Evolutionary conservation across 2,797 vertebrate species (phyloP).

Genomic region (Mormyrops boulengeri): DNA sequence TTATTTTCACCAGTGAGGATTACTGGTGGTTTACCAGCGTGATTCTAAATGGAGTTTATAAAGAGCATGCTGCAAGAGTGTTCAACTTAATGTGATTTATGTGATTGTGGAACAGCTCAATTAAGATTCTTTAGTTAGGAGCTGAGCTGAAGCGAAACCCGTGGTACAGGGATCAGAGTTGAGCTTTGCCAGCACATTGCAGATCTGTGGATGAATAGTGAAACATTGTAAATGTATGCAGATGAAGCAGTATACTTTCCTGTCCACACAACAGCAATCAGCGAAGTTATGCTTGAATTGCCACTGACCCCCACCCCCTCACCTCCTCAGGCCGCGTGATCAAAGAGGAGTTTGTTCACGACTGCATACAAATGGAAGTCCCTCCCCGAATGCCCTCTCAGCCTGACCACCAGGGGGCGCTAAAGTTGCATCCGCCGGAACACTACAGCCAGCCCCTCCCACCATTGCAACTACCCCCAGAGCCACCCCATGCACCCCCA

Average conservation of each 20-base stretch:
- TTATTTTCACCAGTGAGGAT: not conserved
- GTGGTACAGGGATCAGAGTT: not conserved
- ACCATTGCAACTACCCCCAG: slow-evolving; percentile 47
- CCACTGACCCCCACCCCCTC: not conserved
- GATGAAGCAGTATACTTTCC: not conserved
- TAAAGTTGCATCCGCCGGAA: slow-evolving; percentile 52
- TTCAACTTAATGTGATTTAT: not conserved
- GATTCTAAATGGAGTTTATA: not conserved
- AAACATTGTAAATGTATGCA: not conserved
- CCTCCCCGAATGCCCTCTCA: slow-evolving; percentile 49
- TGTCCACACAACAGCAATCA: not conserved
- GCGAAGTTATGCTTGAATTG: not conserved
- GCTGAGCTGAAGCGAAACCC: not conserved
- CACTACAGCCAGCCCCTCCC: slow-evolving; percentile 52
- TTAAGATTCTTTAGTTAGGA: not conserved
- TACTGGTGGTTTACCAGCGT: not conserved
- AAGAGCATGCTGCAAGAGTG: not conserved
- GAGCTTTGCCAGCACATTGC: not conserved
- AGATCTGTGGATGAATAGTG: not conserved
- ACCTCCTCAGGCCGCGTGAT: slow-evolving; percentile 53
- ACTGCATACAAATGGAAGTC: slow-evolving; percentile 68
- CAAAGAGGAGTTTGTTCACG: slow-evolving; percentile 67
- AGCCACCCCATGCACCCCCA: slow-evolving; percentile 42
- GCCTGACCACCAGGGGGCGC: slow-evolving; percentile 50
- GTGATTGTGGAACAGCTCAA: not conserved